Evolutionary conservation across 1,140 invertebrate genomes (phyloP).

Genomic region (Epicauta chinensis): DNA sequence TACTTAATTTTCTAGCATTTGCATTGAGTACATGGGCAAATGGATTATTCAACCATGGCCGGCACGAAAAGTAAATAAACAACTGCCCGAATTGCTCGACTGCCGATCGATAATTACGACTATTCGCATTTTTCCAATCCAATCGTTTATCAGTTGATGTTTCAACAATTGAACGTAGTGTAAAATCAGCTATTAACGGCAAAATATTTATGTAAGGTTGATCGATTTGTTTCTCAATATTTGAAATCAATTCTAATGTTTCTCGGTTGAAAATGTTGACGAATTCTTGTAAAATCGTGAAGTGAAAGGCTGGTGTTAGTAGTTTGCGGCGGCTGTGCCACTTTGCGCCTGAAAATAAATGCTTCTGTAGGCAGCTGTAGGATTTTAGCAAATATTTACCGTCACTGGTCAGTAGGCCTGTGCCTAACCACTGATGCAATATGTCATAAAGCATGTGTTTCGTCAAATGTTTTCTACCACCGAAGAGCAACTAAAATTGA

Average conservation of each 20-base stretch:
- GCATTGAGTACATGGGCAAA: slow-evolving; percentile 47
- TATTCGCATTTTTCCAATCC: slow-evolving; percentile 49
- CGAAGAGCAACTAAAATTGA: too few species aligned
- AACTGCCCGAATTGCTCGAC: slow-evolving; percentile 42
- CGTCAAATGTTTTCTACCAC: neutral
- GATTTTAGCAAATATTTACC: slow-evolving; percentile 35
- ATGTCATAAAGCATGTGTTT: neutral
- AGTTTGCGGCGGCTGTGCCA: slow-evolving; percentile 62
- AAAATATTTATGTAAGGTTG: slow-evolving; percentile 6
- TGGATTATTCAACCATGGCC: slow-evolving; percentile 53
- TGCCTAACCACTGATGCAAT: slow-evolving; percentile 27
- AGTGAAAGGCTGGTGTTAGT: slow-evolving; percentile 71
- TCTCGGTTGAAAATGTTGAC: slow-evolving; percentile 62
- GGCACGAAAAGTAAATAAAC: slow-evolving; percentile 47
- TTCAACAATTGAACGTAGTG: slow-evolving; percentile 44
- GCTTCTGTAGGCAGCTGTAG: too few species aligned
- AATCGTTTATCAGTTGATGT: slow-evolving; percentile 76
- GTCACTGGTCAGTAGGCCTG: slow-evolving; percentile 4
- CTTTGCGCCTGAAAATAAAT: slow-evolving; percentile 38
- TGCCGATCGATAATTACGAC: slow-evolving; percentile 57
- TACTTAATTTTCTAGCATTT: slow-evolving; percentile 44
- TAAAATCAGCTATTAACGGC: slow-evolving; percentile 11
- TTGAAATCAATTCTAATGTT: slow-evolving; percentile 48
- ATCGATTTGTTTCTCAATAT: slow-evolving; percentile 5
- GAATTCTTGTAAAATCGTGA: slow-evolving; percentile 67